Evolutionary conservation across 2,113 vertebrate genomes (phyloP).

Genomic region (Morone saxatilis): DNA sequence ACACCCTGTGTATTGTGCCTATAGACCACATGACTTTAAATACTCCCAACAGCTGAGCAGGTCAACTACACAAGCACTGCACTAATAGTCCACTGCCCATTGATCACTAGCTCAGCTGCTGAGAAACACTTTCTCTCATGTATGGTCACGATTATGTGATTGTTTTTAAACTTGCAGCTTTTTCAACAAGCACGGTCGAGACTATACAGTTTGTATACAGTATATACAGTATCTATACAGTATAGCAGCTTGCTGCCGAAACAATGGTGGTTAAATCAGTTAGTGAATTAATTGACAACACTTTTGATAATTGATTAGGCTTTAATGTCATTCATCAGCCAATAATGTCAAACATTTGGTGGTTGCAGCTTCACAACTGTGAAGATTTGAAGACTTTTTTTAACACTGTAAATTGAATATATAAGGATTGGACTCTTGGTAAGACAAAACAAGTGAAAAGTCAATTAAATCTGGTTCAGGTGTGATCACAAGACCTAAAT

Average conservation of each 20-base stretch:
- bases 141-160: constrained; percentile 18
- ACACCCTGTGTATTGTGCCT: constrained; percentile 51
- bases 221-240: neutral
- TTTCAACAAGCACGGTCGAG: constrained; percentile 20
- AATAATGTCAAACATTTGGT: neutral
- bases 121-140: constrained; percentile 22
- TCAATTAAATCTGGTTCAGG: too few species aligned
- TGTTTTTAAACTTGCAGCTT: constrained; percentile 38
- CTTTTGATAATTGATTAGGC: neutral
- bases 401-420: neutral
- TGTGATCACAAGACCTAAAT: neutral
- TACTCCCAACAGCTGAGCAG: constrained; percentile 36
- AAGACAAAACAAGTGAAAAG: neutral
- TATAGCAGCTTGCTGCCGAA: too few species aligned
- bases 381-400: neutral
- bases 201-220: neutral
- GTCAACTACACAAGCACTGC: constrained; percentile 22
- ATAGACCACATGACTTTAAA: constrained; percentile 29
- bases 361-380: neutral
- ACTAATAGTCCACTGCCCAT: constrained; percentile 36
- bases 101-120: constrained; percentile 38
- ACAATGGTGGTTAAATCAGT: neutral
- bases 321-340: neutral
- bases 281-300: neutral
- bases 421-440: too few species aligned